Evolutionary conservation across 2,797 vertebrate species (phyloP).

Genomic region (Pseudochirops corinnae): DNA sequence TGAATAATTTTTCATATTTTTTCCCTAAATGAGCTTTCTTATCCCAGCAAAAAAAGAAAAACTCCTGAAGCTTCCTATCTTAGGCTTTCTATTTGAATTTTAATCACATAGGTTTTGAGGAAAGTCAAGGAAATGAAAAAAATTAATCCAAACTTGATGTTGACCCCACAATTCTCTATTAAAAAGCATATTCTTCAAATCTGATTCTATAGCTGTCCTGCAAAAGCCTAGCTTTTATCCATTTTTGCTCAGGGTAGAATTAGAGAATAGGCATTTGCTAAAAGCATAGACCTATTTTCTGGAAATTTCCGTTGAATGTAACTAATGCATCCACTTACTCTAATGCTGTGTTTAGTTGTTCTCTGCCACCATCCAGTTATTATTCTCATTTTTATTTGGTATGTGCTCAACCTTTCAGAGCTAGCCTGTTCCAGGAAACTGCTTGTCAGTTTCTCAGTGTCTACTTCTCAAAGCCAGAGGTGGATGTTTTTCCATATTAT

Average conservation of each 20-base stretch:
- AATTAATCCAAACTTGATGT: slow-evolving; percentile 1
- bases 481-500: slow-evolving; percentile 10
- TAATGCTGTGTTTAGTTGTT: slow-evolving; percentile 65
- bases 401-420: slow-evolving; percentile 37
- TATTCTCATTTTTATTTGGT: slow-evolving; percentile 48
- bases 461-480: slow-evolving; percentile 24
- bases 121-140: not conserved
- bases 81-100: not conserved
- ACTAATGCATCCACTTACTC: slow-evolving; percentile 67
- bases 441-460: slow-evolving; percentile 36
- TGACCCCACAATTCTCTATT: slow-evolving; percentile 17
- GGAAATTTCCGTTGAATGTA: slow-evolving; percentile 62
- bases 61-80: not conserved
- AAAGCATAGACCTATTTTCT: slow-evolving; percentile 70
- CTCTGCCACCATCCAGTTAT: slow-evolving; percentile 56
- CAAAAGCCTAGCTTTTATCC: slow-evolving; percentile 57
- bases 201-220: slow-evolving; percentile 47
- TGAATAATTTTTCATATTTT: not conserved
- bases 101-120: not conserved
- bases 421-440: slow-evolving; percentile 69
- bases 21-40: not conserved
- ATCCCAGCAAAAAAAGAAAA: not conserved
- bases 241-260: slow-evolving; percentile 30
- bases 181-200: slow-evolving; percentile 18
- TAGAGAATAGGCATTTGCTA: slow-evolving; percentile 52